Conservation (phyloP, 2,888 invertebrate species). For the Petrolisthes manimaculis region DNA sequence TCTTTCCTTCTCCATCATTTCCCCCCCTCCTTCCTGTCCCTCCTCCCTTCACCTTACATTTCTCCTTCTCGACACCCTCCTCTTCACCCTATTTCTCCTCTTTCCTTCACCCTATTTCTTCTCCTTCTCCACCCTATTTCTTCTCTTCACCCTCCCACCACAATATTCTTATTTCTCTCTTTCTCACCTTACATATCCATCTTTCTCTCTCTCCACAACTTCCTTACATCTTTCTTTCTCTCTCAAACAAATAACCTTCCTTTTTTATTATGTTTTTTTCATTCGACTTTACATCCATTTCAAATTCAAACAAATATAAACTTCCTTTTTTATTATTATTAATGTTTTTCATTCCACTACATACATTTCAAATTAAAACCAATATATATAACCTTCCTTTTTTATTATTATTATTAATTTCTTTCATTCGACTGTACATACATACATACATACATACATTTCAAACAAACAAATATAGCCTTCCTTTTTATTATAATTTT, state of each 20-base stretch:
- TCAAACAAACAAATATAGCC: neutral
- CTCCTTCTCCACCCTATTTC: too few species aligned
- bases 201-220: neutral
- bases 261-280: too few species aligned
- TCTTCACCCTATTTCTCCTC: neutral
- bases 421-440: neutral
- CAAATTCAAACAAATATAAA: neutral
- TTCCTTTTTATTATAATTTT: neutral
- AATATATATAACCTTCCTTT: neutral
- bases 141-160: too few species aligned
- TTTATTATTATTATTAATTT: neutral
- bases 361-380: neutral
- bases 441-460: neutral
- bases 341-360: neutral
- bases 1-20: conserved; percentile 5
- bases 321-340: neutral
- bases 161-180: too few species aligned
- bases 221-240: neutral
- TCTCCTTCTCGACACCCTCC: too few species aligned
- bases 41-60: too few species aligned
- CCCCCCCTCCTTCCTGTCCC: neutral
- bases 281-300: neutral
- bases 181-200: neutral
- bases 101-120: too few species aligned
- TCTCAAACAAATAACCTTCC: neutral